These are phyloP conservation scores for Daphoenositta chrysoptera DNA, from an alignment of 2,113 vertebrate species.

Conservation along the genomic window DNA sequence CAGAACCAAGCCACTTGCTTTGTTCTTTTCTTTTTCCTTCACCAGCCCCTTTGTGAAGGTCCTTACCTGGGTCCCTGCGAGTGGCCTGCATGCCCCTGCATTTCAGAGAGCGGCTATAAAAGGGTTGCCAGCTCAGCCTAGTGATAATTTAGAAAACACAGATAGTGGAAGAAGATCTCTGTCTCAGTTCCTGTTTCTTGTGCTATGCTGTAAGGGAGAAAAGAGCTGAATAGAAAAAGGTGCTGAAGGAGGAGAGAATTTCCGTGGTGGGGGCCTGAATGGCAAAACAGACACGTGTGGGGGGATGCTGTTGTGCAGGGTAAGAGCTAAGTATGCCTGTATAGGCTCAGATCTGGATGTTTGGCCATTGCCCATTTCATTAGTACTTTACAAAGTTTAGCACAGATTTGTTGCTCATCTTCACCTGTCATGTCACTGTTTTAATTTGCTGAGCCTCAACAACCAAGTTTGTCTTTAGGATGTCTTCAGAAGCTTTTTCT, in stretches of 20 bases:
- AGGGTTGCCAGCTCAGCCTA: not conserved
- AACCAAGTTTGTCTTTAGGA: conserved; percentile 48
- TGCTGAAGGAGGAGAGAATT: not conserved
- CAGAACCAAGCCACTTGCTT: not conserved
- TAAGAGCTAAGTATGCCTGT: not conserved
- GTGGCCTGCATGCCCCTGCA: not conserved
- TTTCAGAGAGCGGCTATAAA: not conserved
- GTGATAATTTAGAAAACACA: not conserved
- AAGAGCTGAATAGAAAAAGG: not conserved
- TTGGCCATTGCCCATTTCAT: not conserved
- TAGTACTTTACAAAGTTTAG: not conserved
- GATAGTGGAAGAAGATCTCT: not conserved
- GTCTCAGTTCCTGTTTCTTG: not conserved
- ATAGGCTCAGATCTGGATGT: not conserved
- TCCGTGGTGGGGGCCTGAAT: accelerated
- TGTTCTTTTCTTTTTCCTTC: not conserved
- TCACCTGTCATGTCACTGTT: not conserved
- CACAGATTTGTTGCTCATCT: not conserved
- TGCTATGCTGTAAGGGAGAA: not conserved
- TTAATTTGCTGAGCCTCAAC: conserved; percentile 40
- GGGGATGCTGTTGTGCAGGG: not conserved
- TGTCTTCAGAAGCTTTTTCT: not conserved
- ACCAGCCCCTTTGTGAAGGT: not conserved
- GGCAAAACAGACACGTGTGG: accelerated
- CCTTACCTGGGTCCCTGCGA: not conserved